Evolutionary conservation across 2,888 invertebrate genomes (phyloP).

Genomic region (Cheilosia variabilis): DNA sequence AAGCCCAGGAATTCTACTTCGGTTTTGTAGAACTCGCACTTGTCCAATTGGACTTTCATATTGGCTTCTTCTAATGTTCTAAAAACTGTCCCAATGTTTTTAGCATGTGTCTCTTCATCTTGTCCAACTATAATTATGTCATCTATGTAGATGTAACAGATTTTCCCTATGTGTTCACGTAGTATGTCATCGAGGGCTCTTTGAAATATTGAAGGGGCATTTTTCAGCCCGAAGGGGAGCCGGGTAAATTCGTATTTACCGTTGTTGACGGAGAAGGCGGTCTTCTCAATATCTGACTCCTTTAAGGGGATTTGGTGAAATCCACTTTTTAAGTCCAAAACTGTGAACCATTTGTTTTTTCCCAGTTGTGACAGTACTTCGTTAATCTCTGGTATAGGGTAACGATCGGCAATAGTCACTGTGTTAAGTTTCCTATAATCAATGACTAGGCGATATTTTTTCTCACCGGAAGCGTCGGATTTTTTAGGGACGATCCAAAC

Average conservation of each 20-base stretch:
- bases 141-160: too few species aligned
- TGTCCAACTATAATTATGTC: too few species aligned
- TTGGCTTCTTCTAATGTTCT: too few species aligned
- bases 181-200: too few species aligned
- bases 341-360: neutral
- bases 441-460: conserved; percentile 30
- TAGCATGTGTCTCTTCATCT: too few species aligned
- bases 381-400: conserved; percentile 32
- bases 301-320: conserved; percentile 15
- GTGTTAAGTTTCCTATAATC: conserved; percentile 43
- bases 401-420: conserved; percentile 32
- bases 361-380: conserved; percentile 27
- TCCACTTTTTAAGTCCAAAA: conserved; percentile 4
- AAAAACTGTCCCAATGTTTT: too few species aligned
- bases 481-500: conserved; percentile 11
- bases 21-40: too few species aligned
- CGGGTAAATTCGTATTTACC: conserved; percentile 39
- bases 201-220: conserved; percentile 4
- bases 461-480: neutral
- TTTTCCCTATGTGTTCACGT: too few species aligned
- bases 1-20: too few species aligned
- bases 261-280: conserved; percentile 61
- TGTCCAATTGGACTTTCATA: too few species aligned
- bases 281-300: conserved; percentile 45
- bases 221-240: neutral